Evolutionary conservation across 2,113 vertebrate species (phyloP).

Genomic region (Malurus elegans): DNA sequence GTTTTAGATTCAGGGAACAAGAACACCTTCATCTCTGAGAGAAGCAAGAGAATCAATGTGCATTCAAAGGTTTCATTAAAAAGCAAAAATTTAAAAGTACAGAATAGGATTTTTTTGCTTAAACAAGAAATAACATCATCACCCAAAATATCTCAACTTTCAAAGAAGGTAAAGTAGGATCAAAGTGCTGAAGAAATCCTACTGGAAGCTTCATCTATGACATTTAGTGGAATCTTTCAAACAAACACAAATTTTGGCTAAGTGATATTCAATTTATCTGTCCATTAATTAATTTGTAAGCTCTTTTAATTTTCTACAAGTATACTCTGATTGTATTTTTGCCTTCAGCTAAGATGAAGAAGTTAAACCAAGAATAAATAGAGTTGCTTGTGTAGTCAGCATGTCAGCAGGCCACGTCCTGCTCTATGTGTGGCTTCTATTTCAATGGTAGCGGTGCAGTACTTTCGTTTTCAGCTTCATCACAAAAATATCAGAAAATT

Average conservation of each 20-base stretch:
- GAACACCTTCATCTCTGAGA: not conserved
- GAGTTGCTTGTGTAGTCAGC: constrained; percentile 36
- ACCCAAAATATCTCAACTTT: not conserved
- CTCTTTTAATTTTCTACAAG: constrained; percentile 20
- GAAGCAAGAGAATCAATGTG: not conserved
- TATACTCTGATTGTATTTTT: constrained; percentile 9
- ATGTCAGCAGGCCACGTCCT: constrained; percentile 31
- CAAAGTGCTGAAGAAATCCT: not conserved
- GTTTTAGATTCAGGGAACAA: not conserved
- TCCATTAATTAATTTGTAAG: not conserved
- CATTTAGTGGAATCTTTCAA: not conserved
- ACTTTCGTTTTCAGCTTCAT: constrained; percentile 57
- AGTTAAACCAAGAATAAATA: constrained; percentile 48
- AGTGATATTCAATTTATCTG: not conserved
- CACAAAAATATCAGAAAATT: constrained; percentile 66
- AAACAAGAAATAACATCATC: not conserved
- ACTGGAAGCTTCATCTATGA: not conserved
- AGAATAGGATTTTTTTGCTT: not conserved
- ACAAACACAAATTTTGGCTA: not conserved
- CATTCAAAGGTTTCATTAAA: not conserved
- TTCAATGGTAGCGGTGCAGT: not conserved
- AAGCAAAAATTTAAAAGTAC: not conserved
- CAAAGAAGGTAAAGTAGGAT: not conserved
- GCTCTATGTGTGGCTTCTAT: constrained; percentile 37
- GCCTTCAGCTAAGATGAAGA: not conserved